phyloP scores from a whole-genome alignment of 1,140 invertebrate genomes.

The Asbolus verrucosus region DNA sequence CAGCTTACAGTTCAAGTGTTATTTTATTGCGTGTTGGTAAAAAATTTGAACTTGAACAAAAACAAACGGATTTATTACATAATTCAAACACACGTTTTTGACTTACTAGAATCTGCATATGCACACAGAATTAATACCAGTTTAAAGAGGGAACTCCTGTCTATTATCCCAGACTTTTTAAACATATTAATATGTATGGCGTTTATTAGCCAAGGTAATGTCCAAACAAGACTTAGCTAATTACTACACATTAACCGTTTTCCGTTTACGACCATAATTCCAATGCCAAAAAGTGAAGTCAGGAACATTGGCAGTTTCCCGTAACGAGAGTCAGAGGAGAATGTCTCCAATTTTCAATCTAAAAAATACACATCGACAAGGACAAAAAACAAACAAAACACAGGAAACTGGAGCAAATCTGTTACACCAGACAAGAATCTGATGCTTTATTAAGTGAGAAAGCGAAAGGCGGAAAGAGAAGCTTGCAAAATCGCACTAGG shows the following conservation, averaged over 20 bases:
- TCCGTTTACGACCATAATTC: constrained; percentile 1
- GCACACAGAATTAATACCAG: background rate
- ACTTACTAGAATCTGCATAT: constrained; percentile 11
- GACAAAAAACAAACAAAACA: background rate
- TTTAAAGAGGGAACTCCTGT: too few relatives aligned
- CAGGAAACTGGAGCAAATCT: constrained; percentile 27
- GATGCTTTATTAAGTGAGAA: constrained; percentile 25
- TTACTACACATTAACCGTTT: constrained; percentile 11
- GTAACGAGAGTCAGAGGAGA: background rate
- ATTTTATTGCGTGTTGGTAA: constrained; percentile 11
- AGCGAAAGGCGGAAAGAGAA: constrained; percentile 36
- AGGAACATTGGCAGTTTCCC: too few relatives aligned
- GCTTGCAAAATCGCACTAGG: constrained; percentile 9
- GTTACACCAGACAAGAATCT: constrained; percentile 14
- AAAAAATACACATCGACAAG: constrained; percentile 14
- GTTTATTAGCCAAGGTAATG: constrained; percentile 18
- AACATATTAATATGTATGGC: background rate
- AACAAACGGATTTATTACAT: constrained; percentile 22
- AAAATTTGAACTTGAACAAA: constrained; percentile 28
- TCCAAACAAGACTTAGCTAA: constrained; percentile 29
- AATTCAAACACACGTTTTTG: background rate
- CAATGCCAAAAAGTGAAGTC: constrained; percentile 7
- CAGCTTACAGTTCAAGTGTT: background rate
- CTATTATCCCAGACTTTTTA: too few relatives aligned
- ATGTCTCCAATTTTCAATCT: background rate